These are phyloP conservation scores for Acrocephalus scirpaceus DNA, from an alignment of 2,797 vertebrate genomes.

Conservation along the genomic window DNA sequence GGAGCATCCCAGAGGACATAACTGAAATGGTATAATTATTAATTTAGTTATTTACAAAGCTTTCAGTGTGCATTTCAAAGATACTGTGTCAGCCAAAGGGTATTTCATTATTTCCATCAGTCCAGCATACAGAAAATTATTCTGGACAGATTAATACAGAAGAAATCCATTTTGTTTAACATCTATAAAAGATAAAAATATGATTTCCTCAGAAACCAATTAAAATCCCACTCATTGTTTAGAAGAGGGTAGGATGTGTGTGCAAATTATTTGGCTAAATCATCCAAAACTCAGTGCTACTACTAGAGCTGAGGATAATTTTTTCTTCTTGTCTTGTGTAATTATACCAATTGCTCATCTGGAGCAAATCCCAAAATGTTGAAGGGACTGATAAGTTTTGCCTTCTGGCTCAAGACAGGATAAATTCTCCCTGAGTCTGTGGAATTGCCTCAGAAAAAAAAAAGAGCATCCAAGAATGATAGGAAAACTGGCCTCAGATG, in stretches of 20 bases:
- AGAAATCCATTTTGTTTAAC: not conserved
- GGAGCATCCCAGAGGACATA: not conserved
- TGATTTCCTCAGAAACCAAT: not conserved
- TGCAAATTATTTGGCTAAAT: not conserved
- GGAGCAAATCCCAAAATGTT: not conserved
- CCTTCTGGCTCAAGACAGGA: not conserved
- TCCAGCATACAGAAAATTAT: not conserved
- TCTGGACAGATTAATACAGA: not conserved
- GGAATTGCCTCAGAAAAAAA: not conserved
- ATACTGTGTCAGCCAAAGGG: not conserved
- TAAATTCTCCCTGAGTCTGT: not conserved
- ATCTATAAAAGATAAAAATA: not conserved
- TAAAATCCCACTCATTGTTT: not conserved
- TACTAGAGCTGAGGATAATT: not conserved
- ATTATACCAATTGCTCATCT: not conserved
- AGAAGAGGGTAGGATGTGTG: not conserved
- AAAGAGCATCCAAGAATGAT: not conserved
- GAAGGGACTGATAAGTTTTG: not conserved
- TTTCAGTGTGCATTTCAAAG: not conserved
- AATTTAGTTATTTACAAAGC: not conserved
- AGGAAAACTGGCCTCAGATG: not conserved
- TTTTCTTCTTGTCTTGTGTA: not conserved
- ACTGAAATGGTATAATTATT: not conserved
- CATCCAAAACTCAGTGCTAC: not conserved
- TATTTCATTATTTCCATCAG: not conserved